Percentiles rank a stretch among this genome's conserved stretches.
Evolutionary conservation across 2,797 vertebrate species (phyloP).

Genomic region (Eospalax fontanierii): DNA sequence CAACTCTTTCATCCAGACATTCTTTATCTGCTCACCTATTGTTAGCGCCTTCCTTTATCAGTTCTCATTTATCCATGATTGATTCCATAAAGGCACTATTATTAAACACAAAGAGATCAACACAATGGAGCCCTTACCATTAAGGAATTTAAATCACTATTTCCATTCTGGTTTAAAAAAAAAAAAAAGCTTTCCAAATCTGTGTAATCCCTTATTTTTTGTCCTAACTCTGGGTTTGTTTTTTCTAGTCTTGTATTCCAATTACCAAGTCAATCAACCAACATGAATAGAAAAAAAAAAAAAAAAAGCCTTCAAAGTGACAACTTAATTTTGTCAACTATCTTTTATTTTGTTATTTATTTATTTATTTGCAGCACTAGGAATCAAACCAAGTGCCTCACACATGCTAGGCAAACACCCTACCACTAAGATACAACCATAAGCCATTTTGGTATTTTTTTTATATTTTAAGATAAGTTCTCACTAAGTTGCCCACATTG

Average conservation of each 20-base stretch:
- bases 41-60: neutral
- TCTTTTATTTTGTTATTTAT: too few relatives aligned
- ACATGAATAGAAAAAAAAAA: neutral
- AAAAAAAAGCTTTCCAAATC: neutral
- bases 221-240: neutral
- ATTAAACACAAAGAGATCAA: neutral
- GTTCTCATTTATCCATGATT: neutral
- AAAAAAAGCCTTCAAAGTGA: neutral
- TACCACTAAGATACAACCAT: neutral
- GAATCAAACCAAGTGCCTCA: neutral
- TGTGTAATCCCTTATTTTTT: conserved; percentile 4
- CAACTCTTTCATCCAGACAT: neutral
- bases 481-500: neutral
- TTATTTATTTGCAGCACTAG: neutral
- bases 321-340: neutral
- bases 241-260: neutral
- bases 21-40: neutral
- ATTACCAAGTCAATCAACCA: neutral
- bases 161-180: neutral
- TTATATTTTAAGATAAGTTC: neutral
- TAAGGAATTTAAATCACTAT: conserved; percentile 4
- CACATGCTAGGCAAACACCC: neutral
- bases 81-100: neutral
- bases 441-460: neutral
- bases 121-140: conserved; percentile 12